Base-by-base conservation (phyloP, 2,113 vertebrate species). In the Tetrao urogallus region DNA sequence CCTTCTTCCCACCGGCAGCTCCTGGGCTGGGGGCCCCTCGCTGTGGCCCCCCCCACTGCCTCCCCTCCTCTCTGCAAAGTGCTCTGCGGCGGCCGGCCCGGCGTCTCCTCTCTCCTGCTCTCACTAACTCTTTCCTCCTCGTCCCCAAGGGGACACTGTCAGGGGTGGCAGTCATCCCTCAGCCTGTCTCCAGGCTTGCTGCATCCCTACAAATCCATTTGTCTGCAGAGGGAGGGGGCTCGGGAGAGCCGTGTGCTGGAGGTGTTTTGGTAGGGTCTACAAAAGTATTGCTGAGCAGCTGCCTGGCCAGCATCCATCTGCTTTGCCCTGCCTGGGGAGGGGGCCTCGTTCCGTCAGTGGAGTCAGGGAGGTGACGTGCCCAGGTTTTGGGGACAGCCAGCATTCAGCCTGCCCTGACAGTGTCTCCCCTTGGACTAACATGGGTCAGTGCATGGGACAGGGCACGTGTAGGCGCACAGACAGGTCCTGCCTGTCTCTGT, bases 1-100 rank as follows among this genome's bases (percentile, higher is more conserved):
- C 82, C 92, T 75, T 95, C 92, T 75, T 96, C 93, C 93, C 90
- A 83, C 92, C 24, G 19, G 96, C 96, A 96, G 85, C 34, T 85
- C 84, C 86, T 1, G 10, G 77, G 82, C 78, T 2, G 4, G 83
- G 67, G 2, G 6, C 36, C 45, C 45, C 3, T 1, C 42, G 70
- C 80, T 10, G 0, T 45, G 83, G 81, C 89, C 30, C 38, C 72
- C 72, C 87, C 66, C 9, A 1, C 74, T n/a, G 1, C 28, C 83
- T 90, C 82, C 71, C 48, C 36, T 70, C 54, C 34, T 81, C 36
- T 77, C 24, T 11, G 82, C 38, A 38, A 92, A 94, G 94, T 82
- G 40, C 50, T 89, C 88, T 86, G 73, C 5, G 6, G 89, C 82
- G 74, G 50, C 89, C 13, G 9, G 93, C 76, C 96, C 89, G 93